Conservation (phyloP, 2,888 invertebrate species). For the Parnassius mnemosyne region DNA sequence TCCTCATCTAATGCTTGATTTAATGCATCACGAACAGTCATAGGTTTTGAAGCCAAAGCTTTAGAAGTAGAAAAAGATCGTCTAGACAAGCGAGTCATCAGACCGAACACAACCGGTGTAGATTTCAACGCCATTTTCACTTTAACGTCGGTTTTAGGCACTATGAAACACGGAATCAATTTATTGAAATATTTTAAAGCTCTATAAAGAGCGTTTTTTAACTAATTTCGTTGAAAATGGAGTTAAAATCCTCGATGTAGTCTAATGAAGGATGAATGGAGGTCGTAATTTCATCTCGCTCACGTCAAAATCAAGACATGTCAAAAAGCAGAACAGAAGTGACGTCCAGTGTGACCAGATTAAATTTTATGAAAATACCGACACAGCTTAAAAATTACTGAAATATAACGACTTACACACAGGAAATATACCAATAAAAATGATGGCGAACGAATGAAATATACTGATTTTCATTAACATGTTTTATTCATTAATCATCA, state of each 20-base stretch:
- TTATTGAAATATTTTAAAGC: conserved; percentile 39
- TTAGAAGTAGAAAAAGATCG: conserved; percentile 69
- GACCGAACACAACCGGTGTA: conserved; percentile 60
- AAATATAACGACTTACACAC: too few species aligned
- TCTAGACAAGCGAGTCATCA: conserved; percentile 55
- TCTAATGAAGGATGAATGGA: conserved; percentile 69
- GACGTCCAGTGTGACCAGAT: too few species aligned
- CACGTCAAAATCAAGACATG: not conserved
- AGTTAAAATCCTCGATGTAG: conserved; percentile 47
- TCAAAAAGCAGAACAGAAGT: too few species aligned
- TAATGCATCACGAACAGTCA: conserved; percentile 98
- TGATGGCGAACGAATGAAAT: too few species aligned
- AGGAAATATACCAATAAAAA: too few species aligned
- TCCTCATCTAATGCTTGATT: conserved; percentile 98
- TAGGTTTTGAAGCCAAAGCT: conserved; percentile 78
- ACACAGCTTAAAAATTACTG: too few species aligned
- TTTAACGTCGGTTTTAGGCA: conserved; percentile 14
- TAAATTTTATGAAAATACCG: too few species aligned
- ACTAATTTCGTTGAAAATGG: conserved; percentile 49
- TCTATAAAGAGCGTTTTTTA: conserved; percentile 37
- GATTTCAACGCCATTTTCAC: conserved; percentile 76
- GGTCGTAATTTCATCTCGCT: conserved; percentile 9
- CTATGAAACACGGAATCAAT: not conserved
- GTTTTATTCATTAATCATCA: too few species aligned
- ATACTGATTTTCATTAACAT: too few species aligned